Conservation (phyloP, 2,113 vertebrate species). For the Parus major region DNA sequence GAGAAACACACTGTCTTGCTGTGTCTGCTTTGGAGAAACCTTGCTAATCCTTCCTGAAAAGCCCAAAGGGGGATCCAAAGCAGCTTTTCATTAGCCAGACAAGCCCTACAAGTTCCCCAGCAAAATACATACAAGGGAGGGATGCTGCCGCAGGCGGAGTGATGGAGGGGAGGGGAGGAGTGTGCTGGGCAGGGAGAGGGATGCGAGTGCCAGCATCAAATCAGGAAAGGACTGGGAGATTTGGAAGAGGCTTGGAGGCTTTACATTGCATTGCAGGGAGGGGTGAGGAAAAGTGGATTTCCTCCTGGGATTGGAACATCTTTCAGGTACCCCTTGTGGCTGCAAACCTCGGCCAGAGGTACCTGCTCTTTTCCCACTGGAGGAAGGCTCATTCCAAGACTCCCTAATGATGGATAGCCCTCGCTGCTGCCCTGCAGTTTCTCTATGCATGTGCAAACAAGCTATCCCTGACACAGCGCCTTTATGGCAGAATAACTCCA, state of each 20-base stretch:
- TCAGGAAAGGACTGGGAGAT: not conserved
- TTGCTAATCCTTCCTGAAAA: slow-evolving; percentile 65
- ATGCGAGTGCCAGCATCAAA: not conserved
- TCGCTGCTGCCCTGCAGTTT: not conserved
- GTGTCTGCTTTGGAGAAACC: slow-evolving; percentile 55
- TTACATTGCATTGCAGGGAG: accelerated
- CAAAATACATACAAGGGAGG: not conserved
- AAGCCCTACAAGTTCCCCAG: slow-evolving; percentile 38
- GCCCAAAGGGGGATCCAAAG: slow-evolving; percentile 54
- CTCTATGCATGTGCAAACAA: not conserved
- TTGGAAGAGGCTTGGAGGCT: not conserved
- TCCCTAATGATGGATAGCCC: not conserved
- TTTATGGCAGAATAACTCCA: not conserved
- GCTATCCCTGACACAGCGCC: not conserved
- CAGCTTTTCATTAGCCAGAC: slow-evolving; percentile 67
- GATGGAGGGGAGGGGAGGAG: not conserved
- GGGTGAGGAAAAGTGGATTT: accelerated
- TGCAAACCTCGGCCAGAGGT: accelerated
- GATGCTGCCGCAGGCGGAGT: not conserved
- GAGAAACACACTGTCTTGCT: slow-evolving; percentile 53
- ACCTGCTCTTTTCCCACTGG: not conserved
- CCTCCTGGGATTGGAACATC: accelerated
- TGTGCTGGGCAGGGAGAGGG: not conserved
- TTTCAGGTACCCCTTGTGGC: accelerated
- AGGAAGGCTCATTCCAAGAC: not conserved